Evolutionary conservation across 2,797 vertebrate genomes (phyloP).

Genomic region (Aphelocoma californica): DNA sequence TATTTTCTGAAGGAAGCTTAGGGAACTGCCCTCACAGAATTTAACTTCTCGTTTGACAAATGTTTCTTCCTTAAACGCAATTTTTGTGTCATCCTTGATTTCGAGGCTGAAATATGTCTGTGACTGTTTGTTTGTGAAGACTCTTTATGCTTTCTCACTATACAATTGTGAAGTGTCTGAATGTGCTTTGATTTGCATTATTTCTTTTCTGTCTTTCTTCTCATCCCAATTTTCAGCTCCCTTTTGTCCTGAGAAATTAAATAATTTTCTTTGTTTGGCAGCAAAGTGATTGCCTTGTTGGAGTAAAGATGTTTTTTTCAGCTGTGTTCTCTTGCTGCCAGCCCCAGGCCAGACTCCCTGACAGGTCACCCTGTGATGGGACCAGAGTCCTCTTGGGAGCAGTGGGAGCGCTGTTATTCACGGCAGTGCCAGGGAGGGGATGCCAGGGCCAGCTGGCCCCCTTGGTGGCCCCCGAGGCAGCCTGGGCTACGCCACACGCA

Average conservation of each 20-base stretch:
- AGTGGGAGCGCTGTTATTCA: rapidly evolving
- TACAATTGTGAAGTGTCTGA: slow-evolving; percentile 5
- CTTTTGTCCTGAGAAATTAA: slow-evolving; percentile 47
- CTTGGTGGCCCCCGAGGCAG: not conserved
- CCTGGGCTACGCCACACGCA: not conserved
- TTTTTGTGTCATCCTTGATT: not conserved
- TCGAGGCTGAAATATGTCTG: not conserved
- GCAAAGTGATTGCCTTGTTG: not conserved
- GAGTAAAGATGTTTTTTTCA: not conserved
- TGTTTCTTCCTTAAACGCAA: not conserved
- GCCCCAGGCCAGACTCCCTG: not conserved
- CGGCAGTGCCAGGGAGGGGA: not conserved
- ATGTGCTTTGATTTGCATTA: slow-evolving; percentile 34
- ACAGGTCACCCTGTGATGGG: not conserved
- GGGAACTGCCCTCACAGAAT: not conserved
- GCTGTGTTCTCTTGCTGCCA: not conserved
- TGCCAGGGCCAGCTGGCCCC: not conserved
- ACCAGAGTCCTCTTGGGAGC: not conserved
- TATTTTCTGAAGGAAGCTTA: not conserved
- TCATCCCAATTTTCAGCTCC: slow-evolving; percentile 12
- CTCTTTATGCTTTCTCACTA: not conserved
- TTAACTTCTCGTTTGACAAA: not conserved
- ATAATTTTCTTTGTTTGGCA: slow-evolving; percentile 22
- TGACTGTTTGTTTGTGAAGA: not conserved
- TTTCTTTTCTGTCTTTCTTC: slow-evolving; percentile 31